A percentile compares a stretch with the other conserved stretches of the same genome.
Conservation (phyloP, 1,140 invertebrate genomes). For the Hydropsyche tenuis region DNA sequence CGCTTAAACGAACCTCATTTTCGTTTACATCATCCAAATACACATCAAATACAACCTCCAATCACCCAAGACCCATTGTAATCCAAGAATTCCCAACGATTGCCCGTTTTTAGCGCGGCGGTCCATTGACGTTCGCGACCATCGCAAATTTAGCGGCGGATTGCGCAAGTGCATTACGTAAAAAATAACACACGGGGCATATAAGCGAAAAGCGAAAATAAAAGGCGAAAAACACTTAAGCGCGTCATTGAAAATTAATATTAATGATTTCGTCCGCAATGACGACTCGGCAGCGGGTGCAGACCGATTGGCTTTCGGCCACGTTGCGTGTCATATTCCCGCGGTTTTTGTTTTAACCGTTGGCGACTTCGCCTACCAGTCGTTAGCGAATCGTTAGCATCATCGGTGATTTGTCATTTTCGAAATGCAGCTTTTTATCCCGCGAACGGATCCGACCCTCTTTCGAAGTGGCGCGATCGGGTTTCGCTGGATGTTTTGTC, state of each 20-base stretch:
- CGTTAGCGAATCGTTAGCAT: no score
- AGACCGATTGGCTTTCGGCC: conserved; percentile 4
- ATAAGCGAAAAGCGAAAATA: neutral
- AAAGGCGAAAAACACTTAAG: conserved; percentile 9
- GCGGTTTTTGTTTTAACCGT: no score
- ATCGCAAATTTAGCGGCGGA: conserved; percentile 18
- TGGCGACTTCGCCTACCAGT: no score
- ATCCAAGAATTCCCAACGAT: neutral
- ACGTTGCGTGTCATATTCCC: no score
- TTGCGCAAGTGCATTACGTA: conserved; percentile 30
- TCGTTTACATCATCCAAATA: neutral
- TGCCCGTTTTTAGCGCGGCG: neutral
- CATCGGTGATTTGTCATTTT: no score
- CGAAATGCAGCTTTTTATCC: no score
- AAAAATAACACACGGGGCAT: neutral
- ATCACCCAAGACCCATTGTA: neutral
- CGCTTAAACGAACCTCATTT: neutral
- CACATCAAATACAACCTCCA: neutral
- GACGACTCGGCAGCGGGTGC: conserved; percentile 17
- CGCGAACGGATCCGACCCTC: no score
- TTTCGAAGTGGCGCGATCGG: no score
- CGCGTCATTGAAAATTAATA: conserved; percentile 31
- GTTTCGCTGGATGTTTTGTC: no score
- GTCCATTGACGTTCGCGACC: neutral
- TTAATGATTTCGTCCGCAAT: conserved; percentile 27